These are phyloP conservation scores for Tachysurus fulvidraco DNA, from an alignment of 2,113 vertebrate species.

Conservation along the genomic window DNA sequence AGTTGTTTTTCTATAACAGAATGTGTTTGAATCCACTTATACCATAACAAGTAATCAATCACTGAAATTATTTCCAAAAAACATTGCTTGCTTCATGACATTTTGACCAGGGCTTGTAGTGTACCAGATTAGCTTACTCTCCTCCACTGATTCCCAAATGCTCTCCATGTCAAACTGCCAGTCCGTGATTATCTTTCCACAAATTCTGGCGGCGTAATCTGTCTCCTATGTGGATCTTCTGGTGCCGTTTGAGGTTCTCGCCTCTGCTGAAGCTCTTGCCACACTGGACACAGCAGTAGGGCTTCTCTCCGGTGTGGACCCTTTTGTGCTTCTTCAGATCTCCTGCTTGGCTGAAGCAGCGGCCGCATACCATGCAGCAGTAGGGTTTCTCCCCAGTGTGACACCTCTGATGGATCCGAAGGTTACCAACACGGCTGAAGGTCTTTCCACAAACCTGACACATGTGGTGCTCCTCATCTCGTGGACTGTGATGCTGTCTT, in stretches of 20 bases:
- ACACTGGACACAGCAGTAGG: slow-evolving; percentile 73
- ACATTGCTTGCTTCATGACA: neutral
- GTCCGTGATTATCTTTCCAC: slow-evolving; percentile 55
- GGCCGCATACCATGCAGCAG: slow-evolving; percentile 68
- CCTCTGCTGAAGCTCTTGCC: slow-evolving; percentile 75
- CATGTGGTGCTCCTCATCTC: slow-evolving; percentile 54
- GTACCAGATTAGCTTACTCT: too few species aligned
- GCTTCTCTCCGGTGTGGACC: slow-evolving; percentile 76
- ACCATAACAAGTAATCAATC: neutral
- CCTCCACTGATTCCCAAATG: neutral
- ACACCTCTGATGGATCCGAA: slow-evolving; percentile 72
- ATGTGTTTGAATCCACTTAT: neutral
- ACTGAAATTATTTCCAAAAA: neutral
- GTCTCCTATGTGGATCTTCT: slow-evolving; percentile 71
- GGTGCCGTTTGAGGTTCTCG: slow-evolving; percentile 74
- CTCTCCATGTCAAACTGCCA: neutral
- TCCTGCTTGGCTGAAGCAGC: slow-evolving; percentile 71
- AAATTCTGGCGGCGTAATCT: slow-evolving; percentile 58
- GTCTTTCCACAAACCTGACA: slow-evolving; percentile 71
- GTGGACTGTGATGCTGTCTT: slow-evolving; percentile 43
- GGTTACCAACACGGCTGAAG: slow-evolving; percentile 69
- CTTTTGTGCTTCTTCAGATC: slow-evolving; percentile 75
- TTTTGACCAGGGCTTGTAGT: neutral
- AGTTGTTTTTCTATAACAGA: neutral
- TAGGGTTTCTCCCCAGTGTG: slow-evolving; percentile 77